Conservation (phyloP, 2,113 vertebrate species). For the Isurus oxyrinchus region DNA sequence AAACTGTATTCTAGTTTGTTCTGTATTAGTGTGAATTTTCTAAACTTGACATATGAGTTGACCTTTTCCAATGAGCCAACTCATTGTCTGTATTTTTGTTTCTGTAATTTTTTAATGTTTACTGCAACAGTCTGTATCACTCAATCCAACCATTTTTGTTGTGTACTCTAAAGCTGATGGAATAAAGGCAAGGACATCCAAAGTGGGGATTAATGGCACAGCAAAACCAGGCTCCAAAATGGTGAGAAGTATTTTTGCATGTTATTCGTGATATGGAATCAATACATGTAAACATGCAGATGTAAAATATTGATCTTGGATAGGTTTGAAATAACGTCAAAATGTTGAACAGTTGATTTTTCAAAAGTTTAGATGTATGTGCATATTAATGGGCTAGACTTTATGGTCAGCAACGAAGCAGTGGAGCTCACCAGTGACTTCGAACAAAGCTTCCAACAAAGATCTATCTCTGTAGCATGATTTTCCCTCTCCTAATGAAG, state of each 20-base stretch:
- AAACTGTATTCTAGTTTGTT: neutral
- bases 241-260: constrained; percentile 55
- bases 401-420: neutral
- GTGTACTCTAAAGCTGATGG: constrained; percentile 60
- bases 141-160: neutral
- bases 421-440: neutral
- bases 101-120: constrained; percentile 38
- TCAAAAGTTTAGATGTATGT: neutral
- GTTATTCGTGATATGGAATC: neutral
- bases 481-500: too few relatives aligned
- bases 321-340: neutral
- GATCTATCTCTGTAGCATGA: too few relatives aligned
- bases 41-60: neutral
- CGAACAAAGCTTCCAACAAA: neutral
- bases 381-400: neutral
- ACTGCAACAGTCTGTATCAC: neutral
- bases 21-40: neutral
- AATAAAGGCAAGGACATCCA: constrained; percentile 69
- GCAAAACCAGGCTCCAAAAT: constrained; percentile 55
- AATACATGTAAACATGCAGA: neutral
- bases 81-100: neutral
- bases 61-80: neutral
- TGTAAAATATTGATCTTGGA: neutral
- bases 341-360: neutral
- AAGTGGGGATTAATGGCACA: constrained; percentile 65